phyloP scores from a whole-genome alignment of 2,797 vertebrate species.

The Mustela erminea region DNA sequence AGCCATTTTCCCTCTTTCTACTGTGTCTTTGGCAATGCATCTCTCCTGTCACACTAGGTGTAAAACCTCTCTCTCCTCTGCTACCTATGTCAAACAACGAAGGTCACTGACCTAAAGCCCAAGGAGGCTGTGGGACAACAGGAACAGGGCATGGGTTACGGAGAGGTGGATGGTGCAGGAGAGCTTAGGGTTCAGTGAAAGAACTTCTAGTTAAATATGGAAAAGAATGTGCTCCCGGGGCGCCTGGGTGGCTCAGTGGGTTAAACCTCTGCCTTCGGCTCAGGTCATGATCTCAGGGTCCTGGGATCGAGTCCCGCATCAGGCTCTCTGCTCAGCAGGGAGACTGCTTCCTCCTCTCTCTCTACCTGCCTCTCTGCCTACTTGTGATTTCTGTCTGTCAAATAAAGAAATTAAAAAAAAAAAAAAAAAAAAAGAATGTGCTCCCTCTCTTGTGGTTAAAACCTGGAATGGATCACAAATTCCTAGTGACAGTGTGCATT shows the following conservation, averaged over 20 bases:
- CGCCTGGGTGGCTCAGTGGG: too few relatives aligned
- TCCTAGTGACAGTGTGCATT: neutral
- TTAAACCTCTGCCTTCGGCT: too few relatives aligned
- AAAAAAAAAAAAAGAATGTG: neutral
- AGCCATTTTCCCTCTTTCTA: neutral
- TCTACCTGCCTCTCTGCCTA: too few relatives aligned
- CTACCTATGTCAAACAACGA: neutral
- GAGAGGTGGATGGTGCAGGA: neutral
- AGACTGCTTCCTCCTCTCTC: too few relatives aligned
- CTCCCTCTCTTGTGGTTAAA: neutral
- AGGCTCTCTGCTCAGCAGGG: too few relatives aligned
- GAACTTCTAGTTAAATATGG: neutral
- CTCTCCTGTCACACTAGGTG: neutral
- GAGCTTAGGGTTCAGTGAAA: neutral
- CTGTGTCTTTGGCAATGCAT: neutral
- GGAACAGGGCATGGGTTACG: rapidly evolving
- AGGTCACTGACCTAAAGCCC: neutral
- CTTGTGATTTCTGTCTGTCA: too few relatives aligned
- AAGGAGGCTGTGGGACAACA: neutral
- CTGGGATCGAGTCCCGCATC: too few relatives aligned
- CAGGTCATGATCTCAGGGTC: too few relatives aligned
- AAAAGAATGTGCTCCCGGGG: neutral
- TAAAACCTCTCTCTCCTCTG: neutral
- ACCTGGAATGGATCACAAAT: neutral
- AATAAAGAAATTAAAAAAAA: too few relatives aligned